These are phyloP conservation scores for Recurvirostra avosetta DNA, from an alignment of 2,113 vertebrate genomes.

Conservation along the genomic window DNA sequence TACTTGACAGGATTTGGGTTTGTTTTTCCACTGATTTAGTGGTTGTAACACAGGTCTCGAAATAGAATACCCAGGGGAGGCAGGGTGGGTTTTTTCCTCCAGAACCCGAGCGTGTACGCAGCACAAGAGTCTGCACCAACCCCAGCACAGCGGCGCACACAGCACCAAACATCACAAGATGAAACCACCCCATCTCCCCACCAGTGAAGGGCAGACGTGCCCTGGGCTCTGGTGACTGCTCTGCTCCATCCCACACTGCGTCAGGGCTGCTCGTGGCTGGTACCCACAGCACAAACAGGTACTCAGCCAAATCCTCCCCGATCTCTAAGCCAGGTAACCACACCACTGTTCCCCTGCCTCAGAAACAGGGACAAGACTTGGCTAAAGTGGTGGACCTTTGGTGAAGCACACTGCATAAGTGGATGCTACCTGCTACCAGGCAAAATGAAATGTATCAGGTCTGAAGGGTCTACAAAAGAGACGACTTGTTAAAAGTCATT, in stretches of 20 bases:
- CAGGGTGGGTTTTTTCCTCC: not conserved
- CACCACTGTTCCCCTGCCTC: accelerated
- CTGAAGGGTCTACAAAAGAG: not conserved
- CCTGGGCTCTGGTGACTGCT: not conserved
- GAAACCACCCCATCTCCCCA: not conserved
- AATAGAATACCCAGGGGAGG: not conserved
- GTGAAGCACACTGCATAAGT: not conserved
- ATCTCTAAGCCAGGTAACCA: not conserved
- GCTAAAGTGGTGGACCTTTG: not conserved
- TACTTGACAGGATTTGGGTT: not conserved
- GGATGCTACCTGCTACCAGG: not conserved
- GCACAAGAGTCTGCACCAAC: not conserved
- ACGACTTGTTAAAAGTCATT: not conserved
- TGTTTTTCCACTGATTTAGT: constrained; percentile 34
- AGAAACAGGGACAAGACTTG: not conserved
- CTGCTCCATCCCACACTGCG: not conserved
- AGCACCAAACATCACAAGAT: not conserved
- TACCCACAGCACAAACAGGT: not conserved
- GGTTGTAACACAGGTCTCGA: not conserved
- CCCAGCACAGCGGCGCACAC: accelerated
- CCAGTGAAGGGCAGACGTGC: not conserved
- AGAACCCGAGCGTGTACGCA: not conserved
- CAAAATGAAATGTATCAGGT: not conserved
- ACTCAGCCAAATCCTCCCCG: not conserved
- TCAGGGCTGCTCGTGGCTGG: not conserved